Conservation (phyloP, 2,888 invertebrate genomes). For the Congeria kusceri region DNA sequence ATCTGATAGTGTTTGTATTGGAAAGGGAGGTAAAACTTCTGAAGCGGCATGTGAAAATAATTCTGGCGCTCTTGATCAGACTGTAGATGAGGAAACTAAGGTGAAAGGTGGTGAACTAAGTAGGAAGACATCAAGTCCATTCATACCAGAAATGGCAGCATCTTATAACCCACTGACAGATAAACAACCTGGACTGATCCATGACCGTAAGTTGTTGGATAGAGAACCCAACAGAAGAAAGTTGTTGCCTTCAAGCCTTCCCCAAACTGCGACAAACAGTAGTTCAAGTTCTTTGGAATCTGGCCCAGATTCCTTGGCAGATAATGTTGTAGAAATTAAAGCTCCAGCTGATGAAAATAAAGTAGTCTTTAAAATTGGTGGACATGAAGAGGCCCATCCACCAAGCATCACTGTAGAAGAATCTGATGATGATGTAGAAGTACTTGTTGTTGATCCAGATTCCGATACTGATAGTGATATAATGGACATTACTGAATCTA, state of each 20-base stretch:
- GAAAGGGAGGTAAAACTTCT: no score
- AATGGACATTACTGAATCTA: slow-evolving; percentile 52
- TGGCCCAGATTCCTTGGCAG: background rate
- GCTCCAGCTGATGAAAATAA: background rate
- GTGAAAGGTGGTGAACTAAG: slow-evolving; percentile 1
- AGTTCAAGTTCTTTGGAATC: background rate
- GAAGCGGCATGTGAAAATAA: no score
- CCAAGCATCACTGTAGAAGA: background rate
- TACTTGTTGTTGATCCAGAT: slow-evolving; percentile 1
- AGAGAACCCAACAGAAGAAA: background rate
- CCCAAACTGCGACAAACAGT: no score
- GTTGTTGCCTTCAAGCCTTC: no score
- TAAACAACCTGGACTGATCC: no score
- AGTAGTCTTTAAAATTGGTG: background rate
- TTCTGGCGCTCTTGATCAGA: background rate
- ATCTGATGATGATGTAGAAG: background rate
- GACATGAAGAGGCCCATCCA: slow-evolving; percentile 2
- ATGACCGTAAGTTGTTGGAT: background rate
- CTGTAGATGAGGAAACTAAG: background rate
- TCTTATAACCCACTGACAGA: background rate
- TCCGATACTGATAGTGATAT: slow-evolving; percentile 38
- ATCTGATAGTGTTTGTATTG: no score
- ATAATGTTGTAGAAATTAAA: background rate
- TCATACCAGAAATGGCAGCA: slow-evolving; percentile 25
- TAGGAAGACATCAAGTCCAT: slow-evolving; percentile 17